These are phyloP conservation scores for Dasypogon diadema DNA, from an alignment of 2,888 invertebrate genomes.

Conservation along the genomic window DNA sequence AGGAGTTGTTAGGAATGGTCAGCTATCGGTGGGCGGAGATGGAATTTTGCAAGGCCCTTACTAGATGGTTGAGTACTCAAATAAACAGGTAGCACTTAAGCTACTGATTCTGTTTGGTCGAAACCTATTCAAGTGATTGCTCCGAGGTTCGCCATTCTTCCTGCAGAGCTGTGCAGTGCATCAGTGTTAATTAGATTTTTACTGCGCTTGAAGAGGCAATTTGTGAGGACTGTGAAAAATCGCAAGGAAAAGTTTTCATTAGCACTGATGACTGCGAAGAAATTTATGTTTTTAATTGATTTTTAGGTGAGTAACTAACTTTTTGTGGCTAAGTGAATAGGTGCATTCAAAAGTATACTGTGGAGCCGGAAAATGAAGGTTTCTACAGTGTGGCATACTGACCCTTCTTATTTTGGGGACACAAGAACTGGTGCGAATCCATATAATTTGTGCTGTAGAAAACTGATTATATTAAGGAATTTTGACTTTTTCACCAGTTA, in stretches of 20 bases:
- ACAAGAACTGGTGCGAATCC: no score
- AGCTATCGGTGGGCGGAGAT: conserved; percentile 33
- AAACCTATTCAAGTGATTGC: background rate
- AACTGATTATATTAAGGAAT: no score
- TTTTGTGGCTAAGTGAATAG: no score
- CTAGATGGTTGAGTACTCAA: background rate
- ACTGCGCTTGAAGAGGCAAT: conserved; percentile 7
- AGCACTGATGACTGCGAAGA: conserved; percentile 26
- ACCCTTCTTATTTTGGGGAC: no score
- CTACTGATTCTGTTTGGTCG: conserved; percentile 32
- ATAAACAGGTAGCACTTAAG: conserved; percentile 44
- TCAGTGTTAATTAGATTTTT: conserved; percentile 33
- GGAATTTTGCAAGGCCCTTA: conserved; percentile 35
- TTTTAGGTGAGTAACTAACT: no score
- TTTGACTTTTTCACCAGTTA: no score
- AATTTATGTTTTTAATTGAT: conserved; percentile 39
- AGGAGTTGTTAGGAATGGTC: background rate
- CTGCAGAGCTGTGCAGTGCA: background rate
- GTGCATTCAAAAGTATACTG: no score
- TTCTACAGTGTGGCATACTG: no score
- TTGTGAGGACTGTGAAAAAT: conserved; percentile 20
- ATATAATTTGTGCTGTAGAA: no score
- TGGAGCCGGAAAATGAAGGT: no score
- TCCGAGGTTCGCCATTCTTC: conserved; percentile 2
- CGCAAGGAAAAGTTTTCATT: conserved; percentile 28